These are phyloP conservation scores for Scleropages formosus DNA, from an alignment of 2,797 vertebrate genomes.

Conservation along the genomic window DNA sequence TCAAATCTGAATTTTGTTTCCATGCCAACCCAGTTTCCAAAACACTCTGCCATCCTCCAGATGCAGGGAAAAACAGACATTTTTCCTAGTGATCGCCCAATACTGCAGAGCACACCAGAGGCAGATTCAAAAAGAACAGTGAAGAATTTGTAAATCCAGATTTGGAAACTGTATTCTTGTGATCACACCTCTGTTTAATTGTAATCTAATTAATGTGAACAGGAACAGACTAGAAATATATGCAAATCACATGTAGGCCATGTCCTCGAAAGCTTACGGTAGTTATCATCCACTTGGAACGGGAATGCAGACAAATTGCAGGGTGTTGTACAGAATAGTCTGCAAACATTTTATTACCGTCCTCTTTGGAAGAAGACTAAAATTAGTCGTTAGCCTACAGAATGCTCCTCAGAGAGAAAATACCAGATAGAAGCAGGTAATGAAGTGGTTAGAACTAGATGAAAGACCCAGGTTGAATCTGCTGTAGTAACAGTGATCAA, in stretches of 20 bases:
- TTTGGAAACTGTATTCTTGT: constrained; percentile 22
- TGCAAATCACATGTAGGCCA: background rate
- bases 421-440: too few species aligned
- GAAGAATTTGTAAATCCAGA: constrained; percentile 8
- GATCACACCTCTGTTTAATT: background rate
- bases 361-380: too few species aligned
- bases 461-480: too few species aligned
- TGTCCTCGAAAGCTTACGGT: background rate
- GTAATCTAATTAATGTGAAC: background rate
- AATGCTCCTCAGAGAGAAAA: too few species aligned
- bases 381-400: too few species aligned
- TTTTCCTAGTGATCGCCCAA: constrained; percentile 8
- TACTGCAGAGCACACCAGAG: background rate
- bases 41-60: constrained; percentile 20
- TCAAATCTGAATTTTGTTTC: constrained; percentile 24
- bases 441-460: too few species aligned
- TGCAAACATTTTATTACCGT: too few species aligned
- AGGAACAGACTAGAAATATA: constrained; percentile 1
- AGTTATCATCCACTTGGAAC: background rate
- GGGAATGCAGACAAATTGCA: background rate
- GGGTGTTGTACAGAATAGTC: too few species aligned
- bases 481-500: too few species aligned
- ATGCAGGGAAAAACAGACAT: constrained; percentile 14
- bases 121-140: constrained; percentile 18
- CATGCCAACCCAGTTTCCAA: constrained; percentile 23